Evolutionary conservation across 2,888 invertebrate species (phyloP), one percentile per base, ranked within the genome.

Genomic region (Xanthia icteritia): DNA sequence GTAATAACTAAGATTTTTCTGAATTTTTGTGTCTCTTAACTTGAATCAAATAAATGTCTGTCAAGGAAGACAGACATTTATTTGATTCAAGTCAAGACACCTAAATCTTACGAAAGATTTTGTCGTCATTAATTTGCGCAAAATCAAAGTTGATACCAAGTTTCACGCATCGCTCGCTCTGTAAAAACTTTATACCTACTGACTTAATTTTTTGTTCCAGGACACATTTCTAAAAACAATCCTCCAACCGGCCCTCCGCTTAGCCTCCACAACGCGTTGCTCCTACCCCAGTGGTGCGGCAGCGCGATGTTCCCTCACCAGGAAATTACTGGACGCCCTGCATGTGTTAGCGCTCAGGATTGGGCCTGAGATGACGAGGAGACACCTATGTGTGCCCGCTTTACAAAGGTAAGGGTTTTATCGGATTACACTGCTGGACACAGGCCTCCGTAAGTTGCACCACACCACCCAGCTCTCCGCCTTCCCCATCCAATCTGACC

Each of bases 211-310:
- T 23, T 20, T n/a, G 0, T 54, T 78, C 56, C 95, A 99, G 98
- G 99, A 99, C 91, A 98, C 98, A 0, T 97, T 99, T 78, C 97
- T 99, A 36, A 98, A 98, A 90, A 97, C 98, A 39, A 98, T 99
- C 67, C 94, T 99, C 1, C 97, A 98, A 91, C 99, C 99, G 23
- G 97, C 98, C 0, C 97, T 99, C 3, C 97, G 98, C 3, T 96
- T 99, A 58, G 96, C 99, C 4, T 98, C 98, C 5, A 98, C 99
- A 0, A 97, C 98, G 0, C 97, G 98, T 79, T 97, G 98, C 83
- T 95, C 97, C 17, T 99, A 99, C 95, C 99, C 99, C 0, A 98
- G 98, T 90, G 99, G 99, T 0, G 97, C 97, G 68, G 92, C 97
- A 45, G 98, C 98, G 0, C 97, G 99, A 2, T 97, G 97, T 68